Evolutionary conservation across 2,113 vertebrate genomes (phyloP), one percentile per base, ranked within the genome.

Genomic region (Platycercus adscitus): DNA sequence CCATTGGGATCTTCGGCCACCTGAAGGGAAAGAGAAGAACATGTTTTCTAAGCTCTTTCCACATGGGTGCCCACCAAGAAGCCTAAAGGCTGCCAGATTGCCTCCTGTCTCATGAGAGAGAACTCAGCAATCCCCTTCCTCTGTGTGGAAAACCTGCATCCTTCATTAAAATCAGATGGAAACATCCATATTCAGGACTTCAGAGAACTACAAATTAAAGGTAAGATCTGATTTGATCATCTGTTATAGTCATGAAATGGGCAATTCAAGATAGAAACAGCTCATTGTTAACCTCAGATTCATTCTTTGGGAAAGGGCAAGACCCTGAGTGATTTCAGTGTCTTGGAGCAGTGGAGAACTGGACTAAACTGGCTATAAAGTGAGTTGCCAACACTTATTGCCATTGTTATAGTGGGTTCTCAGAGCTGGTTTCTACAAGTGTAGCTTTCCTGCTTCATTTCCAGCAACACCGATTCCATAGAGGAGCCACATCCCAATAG

Each of bases 1-100:
- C 99, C 99, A 99, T 2, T 98, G 96, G 1, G 99, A 99, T 91
- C 99, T 98, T 79, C 99, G 98, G 76, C 99, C 99, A 92, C 99
- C 99, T 99, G 66, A 94, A 66, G 86, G 88, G 75, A 35, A 23
- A n/a, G 35, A 71, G 58, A 47, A 14, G 37, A 5, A 4, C 1
- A 6, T 7, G 4, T 9, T 63, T 87, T 60, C 46, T 88, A 71
- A 75, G 31, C 6, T 91, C 33, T 70, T 84, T 78, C 55, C 24
- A 77, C 16, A 15, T 17, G 7, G 8, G 2, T 83, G 12, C n/a
- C 14, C 28, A 77, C 39, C 20, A 73, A 37, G 28, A 65, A 64
- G 21, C 44, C 77, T 35, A 17, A 19, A 66, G 13, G 33, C 64
- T 21, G 68, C 31, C 41, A 89, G 26, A 9, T 3, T 1, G 2